These are phyloP conservation scores for Cephalopterus ornatus DNA, from an alignment of 2,113 vertebrate genomes.

Conservation along the genomic window DNA sequence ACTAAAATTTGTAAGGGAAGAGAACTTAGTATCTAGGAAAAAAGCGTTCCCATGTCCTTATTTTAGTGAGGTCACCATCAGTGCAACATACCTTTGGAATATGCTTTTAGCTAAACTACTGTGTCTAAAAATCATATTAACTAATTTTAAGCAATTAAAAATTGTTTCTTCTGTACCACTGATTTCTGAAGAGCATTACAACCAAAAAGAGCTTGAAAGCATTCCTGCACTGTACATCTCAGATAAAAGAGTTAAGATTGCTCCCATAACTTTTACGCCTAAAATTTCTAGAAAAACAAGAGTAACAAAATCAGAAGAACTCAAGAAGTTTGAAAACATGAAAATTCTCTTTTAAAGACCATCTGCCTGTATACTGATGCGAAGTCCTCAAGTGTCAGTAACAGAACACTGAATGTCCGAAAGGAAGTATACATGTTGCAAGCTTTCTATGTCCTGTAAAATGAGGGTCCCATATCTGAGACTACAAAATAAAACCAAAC, in stretches of 20 bases:
- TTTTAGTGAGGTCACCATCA: background rate
- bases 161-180: background rate
- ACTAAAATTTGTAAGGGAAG: background rate
- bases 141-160: background rate
- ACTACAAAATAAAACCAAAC: background rate
- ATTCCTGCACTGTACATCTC: background rate
- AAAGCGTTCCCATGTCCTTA: background rate
- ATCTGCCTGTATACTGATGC: background rate
- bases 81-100: background rate
- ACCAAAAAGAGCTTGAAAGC: background rate
- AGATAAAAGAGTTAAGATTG: background rate
- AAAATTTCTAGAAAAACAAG: background rate
- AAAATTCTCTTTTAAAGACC: background rate
- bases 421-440: background rate
- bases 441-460: background rate
- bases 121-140: background rate
- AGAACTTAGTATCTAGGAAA: background rate
- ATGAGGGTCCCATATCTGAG: background rate
- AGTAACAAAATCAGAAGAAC: background rate
- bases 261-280: fast-evolving
- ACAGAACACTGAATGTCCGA: background rate
- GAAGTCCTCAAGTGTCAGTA: background rate
- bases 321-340: background rate
- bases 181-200: background rate
- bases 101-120: background rate